phyloP scores from a whole-genome alignment of 2,113 vertebrate species.

The Merops nubicus region DNA sequence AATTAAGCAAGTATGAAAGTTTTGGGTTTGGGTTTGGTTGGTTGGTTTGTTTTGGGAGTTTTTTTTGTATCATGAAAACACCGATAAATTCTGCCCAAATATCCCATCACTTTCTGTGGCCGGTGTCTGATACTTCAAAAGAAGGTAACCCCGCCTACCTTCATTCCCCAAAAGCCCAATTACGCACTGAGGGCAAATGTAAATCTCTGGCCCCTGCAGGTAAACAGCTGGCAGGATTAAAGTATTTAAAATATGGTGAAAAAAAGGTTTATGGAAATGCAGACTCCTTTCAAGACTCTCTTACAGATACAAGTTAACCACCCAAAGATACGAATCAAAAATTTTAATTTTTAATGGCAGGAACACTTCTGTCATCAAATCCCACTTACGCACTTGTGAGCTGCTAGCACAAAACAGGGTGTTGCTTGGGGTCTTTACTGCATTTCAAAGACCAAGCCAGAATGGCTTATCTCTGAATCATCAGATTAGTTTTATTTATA shows the following conservation, averaged over 20 bases:
- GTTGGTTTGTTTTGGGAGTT: too few relatives aligned
- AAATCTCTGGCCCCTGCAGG: constrained; percentile 41
- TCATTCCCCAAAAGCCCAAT: constrained; percentile 7
- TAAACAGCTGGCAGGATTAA: constrained; percentile 57
- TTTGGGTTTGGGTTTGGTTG: too few relatives aligned
- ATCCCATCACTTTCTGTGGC: neutral
- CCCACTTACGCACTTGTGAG: neutral
- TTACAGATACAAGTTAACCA: constrained; percentile 21
- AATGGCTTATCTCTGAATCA: neutral
- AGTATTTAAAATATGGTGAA: constrained; percentile 25
- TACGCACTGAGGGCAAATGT: constrained; percentile 14
- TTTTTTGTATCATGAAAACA: neutral
- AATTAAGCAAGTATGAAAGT: too few relatives aligned
- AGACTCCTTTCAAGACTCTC: constrained; percentile 8
- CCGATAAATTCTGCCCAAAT: neutral
- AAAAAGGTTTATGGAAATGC: constrained; percentile 38
- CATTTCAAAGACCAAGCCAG: neutral
- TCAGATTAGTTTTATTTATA: neutral
- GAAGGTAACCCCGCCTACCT: neutral
- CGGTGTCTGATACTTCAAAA: constrained; percentile 4
- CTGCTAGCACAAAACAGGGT: neutral
- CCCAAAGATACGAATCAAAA: constrained; percentile 4
- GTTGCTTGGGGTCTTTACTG: neutral
- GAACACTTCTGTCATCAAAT: neutral
- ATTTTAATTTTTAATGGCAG: neutral